Percentiles rank a stretch among this genome's conserved stretches.
Conservation (phyloP, 2,888 invertebrate species). For the Chloromyia formosa region DNA sequence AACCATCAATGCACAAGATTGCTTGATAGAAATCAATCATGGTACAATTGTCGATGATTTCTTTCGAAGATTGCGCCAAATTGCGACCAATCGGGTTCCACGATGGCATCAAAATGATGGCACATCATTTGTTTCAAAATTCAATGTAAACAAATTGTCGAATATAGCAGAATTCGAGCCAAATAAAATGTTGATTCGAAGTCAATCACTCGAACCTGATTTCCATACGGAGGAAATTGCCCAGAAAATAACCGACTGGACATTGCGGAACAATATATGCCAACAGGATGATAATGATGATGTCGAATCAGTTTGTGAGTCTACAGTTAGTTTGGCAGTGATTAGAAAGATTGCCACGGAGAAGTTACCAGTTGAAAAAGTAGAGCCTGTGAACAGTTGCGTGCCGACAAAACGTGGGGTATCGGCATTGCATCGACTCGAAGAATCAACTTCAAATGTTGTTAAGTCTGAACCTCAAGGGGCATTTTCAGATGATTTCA, state of each 20-base stretch:
- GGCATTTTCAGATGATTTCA: too few relatives aligned
- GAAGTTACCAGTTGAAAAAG: slow-evolving; percentile 4
- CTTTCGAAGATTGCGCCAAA: slow-evolving; percentile 26
- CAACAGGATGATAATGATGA: slow-evolving; percentile 22
- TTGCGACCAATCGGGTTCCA: slow-evolving; percentile 43
- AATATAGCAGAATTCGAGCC: neutral
- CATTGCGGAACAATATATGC: slow-evolving; percentile 31
- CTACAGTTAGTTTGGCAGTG: slow-evolving; percentile 31
- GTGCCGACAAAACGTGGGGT: slow-evolving; percentile 8
- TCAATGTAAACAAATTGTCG: slow-evolving; percentile 17
- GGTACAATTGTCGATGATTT: slow-evolving; percentile 38
- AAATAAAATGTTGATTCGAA: neutral
- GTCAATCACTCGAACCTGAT: neutral
- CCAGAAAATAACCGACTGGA: slow-evolving; percentile 46
- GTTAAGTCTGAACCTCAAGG: too few relatives aligned
- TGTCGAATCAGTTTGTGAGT: slow-evolving; percentile 29
- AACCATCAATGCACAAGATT: slow-evolving; percentile 37
- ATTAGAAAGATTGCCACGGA: neutral
- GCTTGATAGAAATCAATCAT: slow-evolving; percentile 44
- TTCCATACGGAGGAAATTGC: slow-evolving; percentile 13
- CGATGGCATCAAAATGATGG: slow-evolving; percentile 45
- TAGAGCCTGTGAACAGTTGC: neutral
- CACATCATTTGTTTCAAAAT: slow-evolving; percentile 25
- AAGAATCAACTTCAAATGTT: too few relatives aligned
- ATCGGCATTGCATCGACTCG: neutral